phyloP scores from a whole-genome alignment of 2,113 vertebrate genomes.

The Lanius ludovicianus region DNA sequence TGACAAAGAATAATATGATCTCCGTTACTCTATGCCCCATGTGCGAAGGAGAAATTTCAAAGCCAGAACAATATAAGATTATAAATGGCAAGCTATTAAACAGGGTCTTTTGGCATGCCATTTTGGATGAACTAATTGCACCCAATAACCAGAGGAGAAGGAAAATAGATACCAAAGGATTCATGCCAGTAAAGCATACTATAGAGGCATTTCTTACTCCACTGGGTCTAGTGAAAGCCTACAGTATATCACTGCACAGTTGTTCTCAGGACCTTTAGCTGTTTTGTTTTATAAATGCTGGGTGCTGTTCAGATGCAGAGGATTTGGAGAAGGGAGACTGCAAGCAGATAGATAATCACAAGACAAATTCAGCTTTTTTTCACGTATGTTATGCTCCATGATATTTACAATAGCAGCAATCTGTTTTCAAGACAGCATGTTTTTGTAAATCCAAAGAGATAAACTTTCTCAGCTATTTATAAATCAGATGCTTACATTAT shows the following conservation, averaged over 20 bases:
- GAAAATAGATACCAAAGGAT: neutral
- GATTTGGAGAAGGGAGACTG: neutral
- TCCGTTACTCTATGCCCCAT: neutral
- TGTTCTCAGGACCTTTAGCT: constrained; percentile 34
- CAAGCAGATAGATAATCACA: constrained; percentile 21
- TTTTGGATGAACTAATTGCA: neutral
- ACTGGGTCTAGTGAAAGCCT: neutral
- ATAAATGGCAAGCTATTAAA: neutral
- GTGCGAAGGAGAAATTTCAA: neutral
- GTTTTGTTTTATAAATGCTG: constrained; percentile 43
- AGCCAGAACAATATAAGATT: neutral
- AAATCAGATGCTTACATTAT: constrained; percentile 58
- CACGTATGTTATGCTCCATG: neutral
- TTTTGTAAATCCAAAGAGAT: constrained; percentile 56
- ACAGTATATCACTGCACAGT: neutral
- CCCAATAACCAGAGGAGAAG: neutral
- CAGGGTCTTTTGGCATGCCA: neutral
- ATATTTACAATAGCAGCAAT: constrained; percentile 53
- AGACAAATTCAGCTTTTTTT: neutral
- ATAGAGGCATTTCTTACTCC: neutral
- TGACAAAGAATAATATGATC: neutral
- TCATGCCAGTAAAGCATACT: neutral
- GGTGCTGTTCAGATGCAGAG: constrained; percentile 5
- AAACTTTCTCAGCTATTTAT: constrained; percentile 68
- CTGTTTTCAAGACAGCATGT: constrained; percentile 50